Conservation (phyloP, 2,113 vertebrate genomes). For the Accipiter cooperii region DNA sequence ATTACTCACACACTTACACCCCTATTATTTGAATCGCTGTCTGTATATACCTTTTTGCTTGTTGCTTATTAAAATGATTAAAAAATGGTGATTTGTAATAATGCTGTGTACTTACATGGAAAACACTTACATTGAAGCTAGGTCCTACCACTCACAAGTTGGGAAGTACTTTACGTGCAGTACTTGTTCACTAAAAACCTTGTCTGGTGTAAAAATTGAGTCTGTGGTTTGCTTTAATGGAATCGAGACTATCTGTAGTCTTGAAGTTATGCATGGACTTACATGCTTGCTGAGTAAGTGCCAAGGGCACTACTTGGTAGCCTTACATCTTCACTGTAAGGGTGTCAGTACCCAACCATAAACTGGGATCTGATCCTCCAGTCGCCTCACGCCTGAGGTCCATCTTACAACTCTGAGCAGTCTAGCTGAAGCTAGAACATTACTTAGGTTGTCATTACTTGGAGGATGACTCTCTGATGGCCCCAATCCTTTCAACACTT, state of each 20-base stretch:
- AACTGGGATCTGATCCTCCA: neutral
- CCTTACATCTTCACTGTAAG: neutral
- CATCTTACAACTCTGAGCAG: neutral
- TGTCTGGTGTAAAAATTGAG: neutral
- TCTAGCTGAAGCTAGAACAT: neutral
- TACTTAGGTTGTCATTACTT: slow-evolving; percentile 2
- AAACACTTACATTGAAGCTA: neutral
- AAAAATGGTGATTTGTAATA: neutral
- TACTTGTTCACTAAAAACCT: neutral
- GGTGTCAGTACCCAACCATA: neutral
- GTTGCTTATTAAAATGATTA: neutral
- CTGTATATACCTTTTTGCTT: neutral
- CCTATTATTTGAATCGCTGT: too few species aligned
- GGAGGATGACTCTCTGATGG: neutral
- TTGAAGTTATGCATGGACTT: neutral
- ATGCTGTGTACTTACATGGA: neutral
- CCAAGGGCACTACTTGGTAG: neutral
- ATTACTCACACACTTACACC: too few species aligned
- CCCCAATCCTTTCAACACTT: slow-evolving; percentile 15
- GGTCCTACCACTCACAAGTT: neutral
- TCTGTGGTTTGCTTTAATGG: neutral
- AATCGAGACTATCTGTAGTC: neutral
- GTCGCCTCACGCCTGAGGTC: neutral
- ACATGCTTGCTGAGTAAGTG: neutral
- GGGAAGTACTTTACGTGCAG: neutral